Conservation (phyloP, 2,888 invertebrate genomes). For the Encarsia formosa region DNA sequence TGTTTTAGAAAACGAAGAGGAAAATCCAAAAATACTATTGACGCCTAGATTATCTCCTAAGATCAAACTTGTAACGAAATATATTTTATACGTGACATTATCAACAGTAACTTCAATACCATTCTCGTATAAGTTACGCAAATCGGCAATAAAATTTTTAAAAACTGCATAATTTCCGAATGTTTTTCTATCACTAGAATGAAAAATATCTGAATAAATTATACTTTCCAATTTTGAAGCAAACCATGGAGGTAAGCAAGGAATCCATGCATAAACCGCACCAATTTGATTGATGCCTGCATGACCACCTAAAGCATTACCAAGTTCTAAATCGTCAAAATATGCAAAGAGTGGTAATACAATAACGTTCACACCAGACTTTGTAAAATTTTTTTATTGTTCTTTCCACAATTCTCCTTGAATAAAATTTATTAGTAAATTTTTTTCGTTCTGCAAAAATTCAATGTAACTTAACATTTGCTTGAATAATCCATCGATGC, state of each 20-base stretch:
- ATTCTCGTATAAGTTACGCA: constrained; percentile 2
- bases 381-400: constrained; percentile 8
- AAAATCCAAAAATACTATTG: constrained; percentile 19
- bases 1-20: constrained; percentile 11
- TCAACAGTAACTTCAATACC: constrained; percentile 5
- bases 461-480: neutral
- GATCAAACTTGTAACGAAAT: constrained; percentile 11
- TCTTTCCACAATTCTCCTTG: constrained; percentile 21
- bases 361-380: constrained; percentile 2
- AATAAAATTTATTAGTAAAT: constrained; percentile 19
- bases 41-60: constrained; percentile 19
- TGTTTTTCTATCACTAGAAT: constrained; percentile 14
- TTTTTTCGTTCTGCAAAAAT: constrained; percentile 7
- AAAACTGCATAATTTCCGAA: constrained; percentile 16
- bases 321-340: constrained; percentile 27
- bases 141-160: constrained; percentile 9
- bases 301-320: constrained; percentile 26
- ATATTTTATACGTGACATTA: constrained; percentile 3
- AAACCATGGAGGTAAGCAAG: constrained; percentile 10
- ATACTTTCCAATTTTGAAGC: constrained; percentile 15
- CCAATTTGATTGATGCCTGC: constrained; percentile 21
- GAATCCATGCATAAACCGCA: constrained; percentile 19
- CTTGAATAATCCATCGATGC: constrained; percentile 2
- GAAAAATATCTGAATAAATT: constrained; percentile 1
- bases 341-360: constrained; percentile 25